A percentile compares a stretch with the other conserved stretches of the same genome.
These are phyloP conservation scores for Dermatemys mawii DNA, from an alignment of 2,113 vertebrate genomes.

Conservation along the genomic window DNA sequence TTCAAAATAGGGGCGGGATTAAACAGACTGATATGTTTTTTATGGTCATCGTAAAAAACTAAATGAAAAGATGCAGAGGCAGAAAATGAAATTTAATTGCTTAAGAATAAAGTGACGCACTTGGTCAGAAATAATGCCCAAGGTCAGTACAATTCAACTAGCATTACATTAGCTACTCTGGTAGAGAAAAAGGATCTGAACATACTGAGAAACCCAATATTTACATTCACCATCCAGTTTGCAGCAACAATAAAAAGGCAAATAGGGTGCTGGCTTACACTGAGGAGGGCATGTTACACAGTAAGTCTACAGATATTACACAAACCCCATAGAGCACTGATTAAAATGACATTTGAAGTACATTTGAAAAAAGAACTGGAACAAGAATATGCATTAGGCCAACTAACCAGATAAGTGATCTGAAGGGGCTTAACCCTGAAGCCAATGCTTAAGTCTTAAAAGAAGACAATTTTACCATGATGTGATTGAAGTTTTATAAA, in stretches of 20 bases:
- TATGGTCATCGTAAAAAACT: slow-evolving; percentile 10
- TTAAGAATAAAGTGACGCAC: slow-evolving; percentile 9
- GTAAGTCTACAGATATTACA: not conserved
- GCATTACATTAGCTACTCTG: not conserved
- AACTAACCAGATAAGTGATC: not conserved
- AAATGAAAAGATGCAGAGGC: slow-evolving; percentile 36
- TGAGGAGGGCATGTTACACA: not conserved
- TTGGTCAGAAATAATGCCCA: slow-evolving; percentile 4
- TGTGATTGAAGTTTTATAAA: not conserved
- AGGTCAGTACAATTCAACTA: not conserved
- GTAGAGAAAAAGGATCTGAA: not conserved
- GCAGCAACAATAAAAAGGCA: not conserved
- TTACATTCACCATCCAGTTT: not conserved
- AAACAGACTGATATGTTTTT: not conserved
- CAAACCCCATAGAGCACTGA: not conserved
- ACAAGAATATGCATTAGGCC: not conserved
- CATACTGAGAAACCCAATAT: not conserved
- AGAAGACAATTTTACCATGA: not conserved
- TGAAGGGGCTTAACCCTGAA: not conserved
- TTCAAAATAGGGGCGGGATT: not conserved
- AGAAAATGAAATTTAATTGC: slow-evolving; percentile 46
- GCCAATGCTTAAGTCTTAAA: not conserved
- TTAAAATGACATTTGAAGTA: not conserved
- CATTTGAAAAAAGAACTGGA: not conserved
- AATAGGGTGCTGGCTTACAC: not conserved